Evolutionary conservation across 2,888 invertebrate genomes (phyloP).

Genomic region (Lasioglossum figueresi): DNA sequence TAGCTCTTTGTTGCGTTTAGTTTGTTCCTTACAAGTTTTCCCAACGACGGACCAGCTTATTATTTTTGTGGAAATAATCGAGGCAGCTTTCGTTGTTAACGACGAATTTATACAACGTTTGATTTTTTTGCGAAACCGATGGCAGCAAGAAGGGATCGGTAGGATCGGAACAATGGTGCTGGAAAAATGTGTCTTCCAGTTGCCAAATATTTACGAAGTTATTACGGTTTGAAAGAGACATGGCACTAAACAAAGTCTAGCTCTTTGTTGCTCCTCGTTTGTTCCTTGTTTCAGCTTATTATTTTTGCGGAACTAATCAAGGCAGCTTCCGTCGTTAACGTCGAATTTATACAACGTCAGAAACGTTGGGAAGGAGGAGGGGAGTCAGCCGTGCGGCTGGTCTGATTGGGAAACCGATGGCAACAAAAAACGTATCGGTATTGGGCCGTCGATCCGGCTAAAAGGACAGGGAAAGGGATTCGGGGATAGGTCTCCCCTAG

Average conservation of each 20-base stretch:
- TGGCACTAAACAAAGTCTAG: not conserved
- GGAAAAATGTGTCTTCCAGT: not conserved
- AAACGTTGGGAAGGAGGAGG: not conserved
- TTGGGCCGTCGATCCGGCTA: conserved; percentile 3
- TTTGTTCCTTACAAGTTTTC: too few relatives aligned
- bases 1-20: too few relatives aligned
- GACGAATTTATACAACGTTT: too few relatives aligned
- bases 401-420: conserved; percentile 40
- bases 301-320: not conserved
- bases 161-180: not conserved
- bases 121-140: conserved; percentile 29
- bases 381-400: not conserved
- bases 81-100: too few relatives aligned
- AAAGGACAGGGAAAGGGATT: conserved; percentile 26
- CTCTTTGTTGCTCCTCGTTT: not conserved
- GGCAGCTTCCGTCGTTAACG: not conserved
- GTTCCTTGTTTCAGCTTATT: not conserved
- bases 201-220: not conserved
- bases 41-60: too few relatives aligned
- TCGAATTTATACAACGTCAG: not conserved
- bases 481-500: not conserved
- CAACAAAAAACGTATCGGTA: conserved; percentile 30
- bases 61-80: too few relatives aligned
- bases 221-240: not conserved
- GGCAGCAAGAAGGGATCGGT: conserved; percentile 18